Evolutionary conservation across 1,140 invertebrate species (phyloP), one percentile per base, ranked within the genome.

Genomic region (Tetramorium alpestre): DNA sequence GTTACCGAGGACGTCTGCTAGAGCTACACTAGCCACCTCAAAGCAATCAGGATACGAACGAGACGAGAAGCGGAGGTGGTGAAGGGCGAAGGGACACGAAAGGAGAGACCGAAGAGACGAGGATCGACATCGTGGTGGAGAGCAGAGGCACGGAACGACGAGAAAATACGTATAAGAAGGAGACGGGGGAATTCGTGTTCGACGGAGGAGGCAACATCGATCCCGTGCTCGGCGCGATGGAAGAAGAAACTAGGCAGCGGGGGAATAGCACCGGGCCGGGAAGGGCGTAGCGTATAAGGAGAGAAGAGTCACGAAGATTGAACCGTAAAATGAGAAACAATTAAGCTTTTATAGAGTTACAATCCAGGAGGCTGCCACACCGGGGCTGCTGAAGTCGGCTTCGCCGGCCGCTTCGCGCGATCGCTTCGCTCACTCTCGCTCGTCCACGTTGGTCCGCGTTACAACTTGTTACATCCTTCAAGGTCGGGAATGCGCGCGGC

Each of bases 261-360:
- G 13, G 4, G 56, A 78, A 87, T 60, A 54, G 47, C 64, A 89
- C 84, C 65, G 75, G 54, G 51, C 73, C 41, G 70, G 67, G 67
- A 67, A 28, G 56, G 86, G 51, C 47, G 44, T 41, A 49, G 82
- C 89, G 82, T 91, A 92, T 92, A 93, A 93, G 90, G 90, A 90
- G 86, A 90, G 86, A 86, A 86, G 49, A 92, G 85, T 88, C 76
- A 87, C 88, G 73, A 88, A 47, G 92, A 94, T 93, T 92, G 93
- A 94, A 93, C 89, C 93, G 92, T 93, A 93, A 94, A 93, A 92
- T 92, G 93, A 94, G 92, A 93, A 94, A 93, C 93, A 93, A 94
- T 94, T 94, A 94, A 94, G 89, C 92, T 94, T 94, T 94, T 92
- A 93, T 93, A 93, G 92, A 93, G 91, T 93, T 92, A 92, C 89